Evolutionary conservation across 2,797 vertebrate genomes (phyloP), one percentile per base, ranked within the genome.

Genomic region (Neopelma chrysocephalum): DNA sequence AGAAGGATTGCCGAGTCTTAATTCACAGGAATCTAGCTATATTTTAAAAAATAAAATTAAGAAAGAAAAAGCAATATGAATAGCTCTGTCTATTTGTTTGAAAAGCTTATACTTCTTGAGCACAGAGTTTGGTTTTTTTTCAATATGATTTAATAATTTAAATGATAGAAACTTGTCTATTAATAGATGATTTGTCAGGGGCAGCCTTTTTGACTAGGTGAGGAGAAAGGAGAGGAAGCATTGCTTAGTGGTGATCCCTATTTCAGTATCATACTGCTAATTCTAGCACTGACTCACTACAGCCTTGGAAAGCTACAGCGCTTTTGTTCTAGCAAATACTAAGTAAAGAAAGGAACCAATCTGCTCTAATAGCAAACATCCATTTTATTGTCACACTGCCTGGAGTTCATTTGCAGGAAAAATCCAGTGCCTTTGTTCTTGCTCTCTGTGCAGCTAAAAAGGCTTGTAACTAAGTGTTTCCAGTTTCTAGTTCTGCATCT

Each of bases 401-500:
- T 96, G 95, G 90, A 93, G 87, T 94, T 88, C 85, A 91, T 95
- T 94, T 96, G 73, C 89, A 95, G 89, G 81, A 91, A 95, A 87
- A 94, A 94, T 68, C 6, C 14, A 50, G 17, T 60, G 86, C 45
- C 65, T 95, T 96, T 97, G 81, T 93, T 95, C 83, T 84, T 72
- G 80, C 14, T 77, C 50, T 78, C 62, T 60, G 4, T 87, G 83
- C 40, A 84, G 80, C 58, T 70, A 79, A 2, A 32, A 87, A 86
- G 60, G 85, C 75, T 76, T 69, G 45, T 60, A 73, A 78, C 47
- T 58, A 64, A 95, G 53, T 69, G 64, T 86, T 95, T 92, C 60
- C 87, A 84, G 43, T 93, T 95, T 73, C 66, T 80, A 43, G 58
- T 87, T 87, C 53, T 89, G 64, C 40, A 45, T 87, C 56, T 70